A percentile compares a stretch with the other conserved stretches of the same genome.
phyloP scores from a whole-genome alignment of 2,797 vertebrate genomes.

The Australoheros facetus region DNA sequence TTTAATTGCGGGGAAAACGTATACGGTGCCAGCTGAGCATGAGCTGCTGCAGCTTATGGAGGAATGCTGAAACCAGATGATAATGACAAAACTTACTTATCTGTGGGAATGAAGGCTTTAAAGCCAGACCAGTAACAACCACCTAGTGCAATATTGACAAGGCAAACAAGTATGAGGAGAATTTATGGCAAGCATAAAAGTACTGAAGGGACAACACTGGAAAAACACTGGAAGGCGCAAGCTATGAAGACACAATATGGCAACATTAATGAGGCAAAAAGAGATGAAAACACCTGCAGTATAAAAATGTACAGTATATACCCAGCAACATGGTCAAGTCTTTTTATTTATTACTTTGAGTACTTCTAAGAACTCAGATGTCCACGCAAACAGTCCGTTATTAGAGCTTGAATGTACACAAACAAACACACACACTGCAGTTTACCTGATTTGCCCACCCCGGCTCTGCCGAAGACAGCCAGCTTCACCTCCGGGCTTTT shows the following conservation, averaged over 20 bases:
- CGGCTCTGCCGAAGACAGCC: conserved; percentile 93
- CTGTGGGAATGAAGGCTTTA: conserved; percentile 44
- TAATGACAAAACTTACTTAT: conserved; percentile 47
- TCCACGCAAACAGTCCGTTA: fast-evolving
- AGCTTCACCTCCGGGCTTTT: conserved; percentile 96
- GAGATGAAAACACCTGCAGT: neutral
- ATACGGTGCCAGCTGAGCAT: conserved; percentile 28
- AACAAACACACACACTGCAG: neutral
- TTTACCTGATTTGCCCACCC: conserved; percentile 97
- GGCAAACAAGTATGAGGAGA: conserved; percentile 20
- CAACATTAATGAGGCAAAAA: neutral
- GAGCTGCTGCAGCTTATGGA: conserved; percentile 27
- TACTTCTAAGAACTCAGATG: neutral
- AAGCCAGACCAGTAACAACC: conserved; percentile 43
- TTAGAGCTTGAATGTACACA: fast-evolving
- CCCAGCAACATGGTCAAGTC: neutral
- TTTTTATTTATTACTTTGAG: neutral
- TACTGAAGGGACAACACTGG: neutral
- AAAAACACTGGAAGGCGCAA: conserved; percentile 17
- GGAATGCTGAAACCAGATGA: conserved; percentile 34
- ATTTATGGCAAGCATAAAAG: conserved; percentile 16
- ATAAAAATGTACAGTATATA: neutral
- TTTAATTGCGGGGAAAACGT: conserved; percentile 47
- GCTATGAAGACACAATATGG: neutral
- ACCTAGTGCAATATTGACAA: conserved; percentile 22